Percentiles rank a stretch among this genome's conserved stretches.
These are phyloP conservation scores for Plutomurus gul DNA, from an alignment of 1,140 invertebrate genomes.

Conservation along the genomic window DNA sequence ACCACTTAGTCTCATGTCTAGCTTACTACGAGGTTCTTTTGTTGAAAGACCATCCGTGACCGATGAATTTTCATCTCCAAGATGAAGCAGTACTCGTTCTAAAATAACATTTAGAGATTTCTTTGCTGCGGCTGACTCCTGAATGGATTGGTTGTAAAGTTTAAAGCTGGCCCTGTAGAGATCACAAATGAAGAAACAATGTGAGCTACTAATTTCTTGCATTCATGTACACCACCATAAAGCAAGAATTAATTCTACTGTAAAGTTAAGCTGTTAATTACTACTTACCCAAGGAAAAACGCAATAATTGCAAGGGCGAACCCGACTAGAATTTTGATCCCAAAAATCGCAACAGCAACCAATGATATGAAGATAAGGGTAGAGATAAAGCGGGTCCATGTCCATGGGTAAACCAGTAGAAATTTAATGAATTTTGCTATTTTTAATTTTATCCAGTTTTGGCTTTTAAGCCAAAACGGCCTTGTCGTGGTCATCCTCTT, in stretches of 20 bases:
- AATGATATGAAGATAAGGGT: not conserved
- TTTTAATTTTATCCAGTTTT: not conserved
- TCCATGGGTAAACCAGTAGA: slow-evolving; percentile 8
- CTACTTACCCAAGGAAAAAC: slow-evolving; percentile 39
- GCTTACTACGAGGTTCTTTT: slow-evolving; percentile 31
- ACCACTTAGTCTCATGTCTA: slow-evolving; percentile 66
- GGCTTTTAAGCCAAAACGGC: not conserved
- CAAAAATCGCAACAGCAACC: slow-evolving; percentile 2
- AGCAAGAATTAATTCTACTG: not conserved
- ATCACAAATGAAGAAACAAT: not conserved
- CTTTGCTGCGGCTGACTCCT: not conserved
- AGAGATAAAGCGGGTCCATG: not conserved
- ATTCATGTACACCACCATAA: not conserved
- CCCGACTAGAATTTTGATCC: slow-evolving; percentile 35
- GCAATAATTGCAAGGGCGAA: not conserved
- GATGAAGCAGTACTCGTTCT: not conserved
- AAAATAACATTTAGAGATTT: slow-evolving; percentile 5
- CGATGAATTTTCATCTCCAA: not conserved
- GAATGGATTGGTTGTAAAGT: slow-evolving; percentile 2
- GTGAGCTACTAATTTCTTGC: not conserved
- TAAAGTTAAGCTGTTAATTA: no score
- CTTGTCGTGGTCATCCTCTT: not conserved
- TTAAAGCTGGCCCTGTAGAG: slow-evolving; percentile 17
- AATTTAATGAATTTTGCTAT: not conserved
- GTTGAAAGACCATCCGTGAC: slow-evolving; percentile 12